Evolutionary conservation across 2,888 invertebrate genomes (phyloP).

Genomic region (Homarus gammarus): DNA sequence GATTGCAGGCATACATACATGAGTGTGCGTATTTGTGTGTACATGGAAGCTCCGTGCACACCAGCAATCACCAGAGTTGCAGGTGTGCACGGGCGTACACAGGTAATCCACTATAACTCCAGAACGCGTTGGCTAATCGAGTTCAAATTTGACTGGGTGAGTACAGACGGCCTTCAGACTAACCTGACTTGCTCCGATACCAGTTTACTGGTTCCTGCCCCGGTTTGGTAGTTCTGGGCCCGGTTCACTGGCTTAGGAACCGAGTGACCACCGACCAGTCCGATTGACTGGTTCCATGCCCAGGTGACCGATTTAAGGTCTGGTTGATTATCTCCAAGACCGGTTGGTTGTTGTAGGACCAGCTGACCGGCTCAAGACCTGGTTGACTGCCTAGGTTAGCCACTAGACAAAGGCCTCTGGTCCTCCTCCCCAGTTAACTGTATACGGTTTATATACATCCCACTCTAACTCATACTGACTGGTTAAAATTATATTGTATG

Average conservation of each 20-base stretch:
- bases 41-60: neutral
- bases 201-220: neutral
- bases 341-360: neutral
- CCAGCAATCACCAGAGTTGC: neutral
- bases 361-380: neutral
- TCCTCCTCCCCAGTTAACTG: too few relatives aligned
- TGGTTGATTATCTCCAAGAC: neutral
- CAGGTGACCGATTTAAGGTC: neutral
- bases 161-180: neutral
- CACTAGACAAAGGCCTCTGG: too few relatives aligned
- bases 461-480: too few relatives aligned
- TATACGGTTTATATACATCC: too few relatives aligned
- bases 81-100: neutral
- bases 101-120: conserved; percentile 2
- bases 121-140: neutral
- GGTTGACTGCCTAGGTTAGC: too few relatives aligned
- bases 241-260: neutral
- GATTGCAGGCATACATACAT: conserved; percentile 6
- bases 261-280: neutral
- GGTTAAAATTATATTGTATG: too few relatives aligned
- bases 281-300: neutral
- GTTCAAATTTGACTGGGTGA: neutral
- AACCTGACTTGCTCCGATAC: neutral
- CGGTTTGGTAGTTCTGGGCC: too few relatives aligned
- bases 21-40: neutral